Base-by-base conservation (phyloP, 2,888 invertebrate genomes). In the Drosophila anceps region DNA sequence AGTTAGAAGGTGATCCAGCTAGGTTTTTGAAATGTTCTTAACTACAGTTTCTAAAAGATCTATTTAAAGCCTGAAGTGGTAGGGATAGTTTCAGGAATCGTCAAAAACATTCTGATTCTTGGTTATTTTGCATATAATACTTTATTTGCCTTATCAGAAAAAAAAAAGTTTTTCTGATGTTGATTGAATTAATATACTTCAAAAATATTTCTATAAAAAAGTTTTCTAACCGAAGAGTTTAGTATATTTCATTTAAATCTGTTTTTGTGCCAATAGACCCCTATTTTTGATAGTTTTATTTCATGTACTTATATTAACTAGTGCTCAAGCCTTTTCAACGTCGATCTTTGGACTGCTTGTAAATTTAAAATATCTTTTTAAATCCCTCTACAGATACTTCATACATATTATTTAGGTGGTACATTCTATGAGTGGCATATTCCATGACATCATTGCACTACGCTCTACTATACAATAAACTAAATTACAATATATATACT, bases 401-500 rank as follows among this genome's bases (percentile, higher is more conserved):
- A 24, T 15, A 27, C 8, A 15, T 9, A 15, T 12, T 1, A 2
- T 43, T 15, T 15, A 15, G 15, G 0, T 2, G n/a, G n/a, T n/a
- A 46, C 27, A 15, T n/a, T 0, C 8, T 13, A 8, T 15, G 8
- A 8, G 8, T 46, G 46, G 24, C 7, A 44, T 44, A 24, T 44
- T 24, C 9, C 27, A 46, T 46, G 48, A 48, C 31, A 48, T 48
- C 48, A 48, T 48, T 18, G 0, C 1, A 29, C 29, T 4, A 4
- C 27, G 1, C 9, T 15, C 46, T 15, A 46, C 4, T 7, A 27
- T 1, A 3, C 44, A 13, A 29, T 48, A 18, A 48, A 18, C 7
- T 31, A 12, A 31, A 31, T 48, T 48, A 48, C 48, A 31, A 18
- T 48, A 46, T 15, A 46, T 12, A 48, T 12, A n/a, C 31, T 48